phyloP scores from a whole-genome alignment of 2,113 vertebrate species.

The Pluvialis apricaria region DNA sequence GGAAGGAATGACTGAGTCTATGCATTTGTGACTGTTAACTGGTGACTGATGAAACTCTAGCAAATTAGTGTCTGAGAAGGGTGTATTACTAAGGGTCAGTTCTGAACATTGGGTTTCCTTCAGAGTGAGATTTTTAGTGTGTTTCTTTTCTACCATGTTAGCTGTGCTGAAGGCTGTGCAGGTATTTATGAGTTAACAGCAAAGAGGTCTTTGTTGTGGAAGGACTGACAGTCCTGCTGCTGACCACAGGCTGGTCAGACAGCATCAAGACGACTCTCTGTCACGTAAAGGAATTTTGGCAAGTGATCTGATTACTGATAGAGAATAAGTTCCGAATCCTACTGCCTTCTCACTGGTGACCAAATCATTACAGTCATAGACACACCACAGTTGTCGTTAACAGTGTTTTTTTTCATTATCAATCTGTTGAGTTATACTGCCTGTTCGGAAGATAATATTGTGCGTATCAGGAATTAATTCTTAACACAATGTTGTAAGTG shows the following conservation, averaged over 20 bases:
- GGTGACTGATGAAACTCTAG: neutral
- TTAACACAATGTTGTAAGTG: neutral
- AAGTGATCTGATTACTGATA: neutral
- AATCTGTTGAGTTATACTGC: neutral
- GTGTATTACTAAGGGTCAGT: neutral
- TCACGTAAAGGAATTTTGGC: neutral
- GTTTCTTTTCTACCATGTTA: neutral
- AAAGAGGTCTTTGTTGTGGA: neutral
- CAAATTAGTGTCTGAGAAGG: neutral
- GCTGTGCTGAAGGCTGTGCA: neutral
- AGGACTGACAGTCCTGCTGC: accelerated
- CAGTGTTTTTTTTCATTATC: neutral
- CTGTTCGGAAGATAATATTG: neutral
- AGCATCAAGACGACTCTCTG: neutral
- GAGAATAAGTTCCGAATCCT: neutral
- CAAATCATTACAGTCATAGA: neutral
- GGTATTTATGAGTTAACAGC: neutral
- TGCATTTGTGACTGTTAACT: neutral
- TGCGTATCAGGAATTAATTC: neutral
- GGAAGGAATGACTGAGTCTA: neutral
- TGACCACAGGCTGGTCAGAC: neutral
- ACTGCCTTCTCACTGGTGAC: neutral
- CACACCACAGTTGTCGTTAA: neutral
- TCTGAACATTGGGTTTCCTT: neutral
- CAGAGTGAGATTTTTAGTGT: neutral